Evolutionary conservation across 2,888 invertebrate genomes (phyloP).

Genomic region (Tiphia femorata): DNA sequence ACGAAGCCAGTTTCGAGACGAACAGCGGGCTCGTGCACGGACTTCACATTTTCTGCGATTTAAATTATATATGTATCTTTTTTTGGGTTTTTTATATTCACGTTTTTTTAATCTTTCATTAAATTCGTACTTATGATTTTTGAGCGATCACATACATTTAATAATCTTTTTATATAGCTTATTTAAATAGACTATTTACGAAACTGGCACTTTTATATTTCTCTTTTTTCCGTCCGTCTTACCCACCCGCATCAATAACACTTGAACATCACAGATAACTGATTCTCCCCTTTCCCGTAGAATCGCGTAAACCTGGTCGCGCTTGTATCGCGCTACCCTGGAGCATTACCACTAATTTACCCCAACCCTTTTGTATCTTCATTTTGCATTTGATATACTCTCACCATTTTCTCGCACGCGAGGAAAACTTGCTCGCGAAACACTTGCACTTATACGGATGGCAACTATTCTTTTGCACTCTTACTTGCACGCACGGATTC

Average conservation of each 20-base stretch:
- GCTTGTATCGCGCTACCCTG: no score
- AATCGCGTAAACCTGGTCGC: no score
- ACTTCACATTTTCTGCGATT: slow-evolving; percentile 9
- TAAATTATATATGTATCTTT: neutral
- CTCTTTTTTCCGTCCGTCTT: neutral
- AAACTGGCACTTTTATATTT: slow-evolving; percentile 45
- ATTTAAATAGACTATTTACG: slow-evolving; percentile 19
- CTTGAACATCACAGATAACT: slow-evolving; percentile 43
- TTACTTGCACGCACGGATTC: no score
- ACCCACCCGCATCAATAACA: slow-evolving; percentile 24
- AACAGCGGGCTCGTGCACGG: slow-evolving; percentile 24
- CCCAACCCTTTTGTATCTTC: no score
- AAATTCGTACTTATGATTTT: neutral
- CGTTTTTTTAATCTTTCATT: neutral
- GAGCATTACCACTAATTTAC: no score
- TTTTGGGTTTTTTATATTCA: neutral
- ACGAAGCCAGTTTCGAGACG: slow-evolving; percentile 20
- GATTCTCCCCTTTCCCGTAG: no score
- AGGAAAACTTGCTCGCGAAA: no score
- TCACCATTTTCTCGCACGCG: no score
- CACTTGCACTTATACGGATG: no score
- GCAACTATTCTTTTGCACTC: no score
- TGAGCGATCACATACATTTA: neutral
- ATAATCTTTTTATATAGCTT: neutral
- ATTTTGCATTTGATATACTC: no score